Percentiles rank a stretch among this genome's conserved stretches.
These are phyloP conservation scores for Seriola quinqueradiata DNA, from an alignment of 2,113 vertebrate species.

Conservation along the genomic window DNA sequence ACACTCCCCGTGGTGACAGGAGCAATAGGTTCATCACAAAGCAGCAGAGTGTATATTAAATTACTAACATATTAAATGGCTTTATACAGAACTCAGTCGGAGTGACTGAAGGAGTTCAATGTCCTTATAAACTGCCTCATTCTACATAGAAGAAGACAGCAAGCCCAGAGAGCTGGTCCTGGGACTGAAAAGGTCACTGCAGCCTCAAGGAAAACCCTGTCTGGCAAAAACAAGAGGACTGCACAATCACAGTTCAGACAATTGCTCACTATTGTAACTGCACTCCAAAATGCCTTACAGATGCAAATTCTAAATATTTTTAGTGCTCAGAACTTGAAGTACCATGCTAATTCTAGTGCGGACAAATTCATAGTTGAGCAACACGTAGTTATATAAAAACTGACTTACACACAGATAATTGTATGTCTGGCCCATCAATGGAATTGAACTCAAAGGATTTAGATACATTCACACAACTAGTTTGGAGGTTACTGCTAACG, in stretches of 20 bases:
- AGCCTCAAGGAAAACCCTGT: not conserved
- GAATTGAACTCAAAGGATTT: not conserved
- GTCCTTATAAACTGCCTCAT: constrained; percentile 28
- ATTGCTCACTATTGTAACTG: not conserved
- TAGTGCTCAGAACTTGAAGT: not conserved
- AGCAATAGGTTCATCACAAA: constrained; percentile 58
- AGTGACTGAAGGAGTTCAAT: constrained; percentile 11
- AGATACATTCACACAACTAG: not conserved
- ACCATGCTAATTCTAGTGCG: not conserved
- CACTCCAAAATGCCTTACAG: not conserved
- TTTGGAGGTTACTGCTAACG: not conserved
- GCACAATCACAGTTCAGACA: not conserved
- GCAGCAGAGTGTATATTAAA: constrained; percentile 47
- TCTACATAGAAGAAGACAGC: not conserved
- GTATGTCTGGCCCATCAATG: not conserved
- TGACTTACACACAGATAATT: not conserved
- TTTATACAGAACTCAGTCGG: constrained; percentile 33
- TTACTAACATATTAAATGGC: constrained; percentile 27
- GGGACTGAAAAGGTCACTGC: not conserved
- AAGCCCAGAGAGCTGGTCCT: not conserved
- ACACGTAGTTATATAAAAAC: not conserved
- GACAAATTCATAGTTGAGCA: too few relatives aligned
- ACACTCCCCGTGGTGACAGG: constrained; percentile 41
- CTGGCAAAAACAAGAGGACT: not conserved
- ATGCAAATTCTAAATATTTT: not conserved